These are phyloP conservation scores for Macrophya alboannulata DNA, from an alignment of 2,888 invertebrate genomes.

Conservation along the genomic window DNA sequence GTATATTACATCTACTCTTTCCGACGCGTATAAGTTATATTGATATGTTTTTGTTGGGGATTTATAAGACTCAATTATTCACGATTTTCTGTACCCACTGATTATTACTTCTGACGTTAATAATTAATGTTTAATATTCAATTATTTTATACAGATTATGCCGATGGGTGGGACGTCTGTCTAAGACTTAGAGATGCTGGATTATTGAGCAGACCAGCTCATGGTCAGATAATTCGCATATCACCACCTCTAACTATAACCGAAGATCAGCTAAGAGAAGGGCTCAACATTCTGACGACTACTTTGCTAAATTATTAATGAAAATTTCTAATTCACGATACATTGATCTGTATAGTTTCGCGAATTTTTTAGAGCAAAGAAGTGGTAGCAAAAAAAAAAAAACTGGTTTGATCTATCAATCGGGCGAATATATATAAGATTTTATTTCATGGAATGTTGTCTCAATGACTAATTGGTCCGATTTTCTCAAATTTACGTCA, in stretches of 20 bases:
- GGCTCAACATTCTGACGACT: slow-evolving; percentile 82
- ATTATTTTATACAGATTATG: slow-evolving; percentile 80
- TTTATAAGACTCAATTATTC: not conserved
- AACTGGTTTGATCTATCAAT: too few species aligned
- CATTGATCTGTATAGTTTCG: not conserved
- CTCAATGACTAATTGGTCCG: too few species aligned
- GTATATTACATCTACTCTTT: not conserved
- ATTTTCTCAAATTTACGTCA: too few species aligned
- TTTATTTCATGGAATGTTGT: not conserved
- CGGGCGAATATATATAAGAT: too few species aligned
- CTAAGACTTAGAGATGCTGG: slow-evolving; percentile 85
- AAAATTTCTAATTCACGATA: not conserved
- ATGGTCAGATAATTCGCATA: slow-evolving; percentile 87
- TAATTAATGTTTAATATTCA: not conserved
- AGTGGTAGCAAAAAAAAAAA: too few species aligned
- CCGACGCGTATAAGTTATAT: not conserved
- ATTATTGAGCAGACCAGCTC: slow-evolving; percentile 88
- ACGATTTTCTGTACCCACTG: not conserved
- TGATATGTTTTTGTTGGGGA: not conserved
- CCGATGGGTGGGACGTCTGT: slow-evolving; percentile 86
- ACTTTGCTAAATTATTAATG: slow-evolving; percentile 67
- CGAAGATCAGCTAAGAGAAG: slow-evolving; percentile 83
- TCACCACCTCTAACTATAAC: slow-evolving; percentile 87
- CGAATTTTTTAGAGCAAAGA: not conserved
- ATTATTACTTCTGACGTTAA: not conserved